Base-by-base conservation (phyloP, 2,888 invertebrate genomes). In the Thumatha senex region DNA sequence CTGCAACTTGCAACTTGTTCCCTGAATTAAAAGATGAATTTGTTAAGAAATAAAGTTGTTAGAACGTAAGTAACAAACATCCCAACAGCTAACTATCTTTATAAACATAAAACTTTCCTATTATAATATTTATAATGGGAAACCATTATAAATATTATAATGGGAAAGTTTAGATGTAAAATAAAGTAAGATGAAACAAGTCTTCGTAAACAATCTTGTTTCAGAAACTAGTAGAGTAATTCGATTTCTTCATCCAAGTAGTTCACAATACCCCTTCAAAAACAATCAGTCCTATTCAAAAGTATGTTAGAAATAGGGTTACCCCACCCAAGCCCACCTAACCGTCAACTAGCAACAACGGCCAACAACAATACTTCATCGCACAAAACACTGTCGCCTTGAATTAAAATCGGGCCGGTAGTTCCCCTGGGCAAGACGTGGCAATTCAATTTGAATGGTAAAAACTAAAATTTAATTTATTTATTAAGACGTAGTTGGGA, bases 401-500 rank as follows among this genome's bases (percentile, higher is more conserved):
- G 63, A 72, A 74, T 78, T 78, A 76, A 78, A 74, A 71, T 65
- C 51, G 15, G 14, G 50, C 51, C 14, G 14, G 50, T 2, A 48
- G 35, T 57, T 70, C 72, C 79, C 76, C 58, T 57, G 70, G 62
- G 61, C 63, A 47, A 40, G 71, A 65, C 70, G 67, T 60, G 63
- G 68, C 47, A 71, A 79, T 78, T 78, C 74, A 78, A 83, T 80
- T 82, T 74, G 70, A 76, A 80, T 76, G 61, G 68, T 61, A 74
- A 80, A 82, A 79, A 24, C 18, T 24, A 5, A 78, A 65, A 56
- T 42, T 41, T 43, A 51, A 39, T 45, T 56, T 40, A 40, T 39
- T 40, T 45, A 65, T 73, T 70, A 58, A 65, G 57, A 55, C 53
- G 50, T 56, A 60, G 60, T 61, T 62, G 35, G 11, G 41, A 51